These are phyloP conservation scores for Leptothorax acervorum DNA, from an alignment of 2,888 invertebrate genomes.

Conservation along the genomic window DNA sequence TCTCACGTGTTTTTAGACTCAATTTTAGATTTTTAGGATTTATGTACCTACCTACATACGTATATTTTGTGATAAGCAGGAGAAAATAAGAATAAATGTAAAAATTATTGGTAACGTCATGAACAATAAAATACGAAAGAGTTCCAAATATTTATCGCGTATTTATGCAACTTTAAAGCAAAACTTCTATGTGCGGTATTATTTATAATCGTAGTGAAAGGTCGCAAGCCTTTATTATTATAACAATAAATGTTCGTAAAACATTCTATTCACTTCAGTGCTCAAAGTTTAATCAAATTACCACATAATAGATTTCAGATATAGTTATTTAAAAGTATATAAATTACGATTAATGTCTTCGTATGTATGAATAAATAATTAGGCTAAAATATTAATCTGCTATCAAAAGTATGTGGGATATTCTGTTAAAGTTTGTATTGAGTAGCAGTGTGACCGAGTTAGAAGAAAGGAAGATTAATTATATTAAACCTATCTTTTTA, in stretches of 20 bases:
- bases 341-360: neutral
- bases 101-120: neutral
- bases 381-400: neutral
- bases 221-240: constrained; percentile 3
- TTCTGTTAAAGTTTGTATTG: neutral
- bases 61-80: neutral
- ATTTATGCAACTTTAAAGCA: neutral
- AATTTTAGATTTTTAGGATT: constrained; percentile 1
- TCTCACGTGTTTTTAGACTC: neutral
- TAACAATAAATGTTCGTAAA: neutral
- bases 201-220: constrained; percentile 15
- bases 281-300: neutral
- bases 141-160: neutral
- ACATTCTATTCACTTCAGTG: neutral
- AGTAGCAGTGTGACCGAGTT: neutral
- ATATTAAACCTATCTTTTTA: constrained; percentile 14
- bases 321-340: neutral
- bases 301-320: neutral
- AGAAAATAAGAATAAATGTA: neutral
- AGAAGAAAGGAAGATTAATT: constrained; percentile 4
- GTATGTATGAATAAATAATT: neutral
- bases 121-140: neutral
- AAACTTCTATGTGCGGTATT: neutral
- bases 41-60: neutral
- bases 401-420: neutral